Conservation (phyloP, 2,113 vertebrate species). For the Pandion haliaetus region DNA sequence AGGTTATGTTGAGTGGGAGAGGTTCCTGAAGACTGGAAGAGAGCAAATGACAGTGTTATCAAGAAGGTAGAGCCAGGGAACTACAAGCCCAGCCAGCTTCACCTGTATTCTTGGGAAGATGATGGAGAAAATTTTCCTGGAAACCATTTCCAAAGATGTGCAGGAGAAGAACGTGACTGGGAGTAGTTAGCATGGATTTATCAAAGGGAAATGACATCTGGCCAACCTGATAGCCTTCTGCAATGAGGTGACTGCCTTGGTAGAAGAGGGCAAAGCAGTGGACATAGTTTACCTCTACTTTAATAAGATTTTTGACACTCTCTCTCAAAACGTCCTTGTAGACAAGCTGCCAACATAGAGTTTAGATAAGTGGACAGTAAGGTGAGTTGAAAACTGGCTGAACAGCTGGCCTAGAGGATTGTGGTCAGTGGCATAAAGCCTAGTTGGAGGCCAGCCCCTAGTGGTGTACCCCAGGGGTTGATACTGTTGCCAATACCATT, state of each 20-base stretch:
- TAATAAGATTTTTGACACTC: neutral
- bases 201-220: neutral
- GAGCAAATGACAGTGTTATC: neutral
- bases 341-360: neutral
- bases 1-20: neutral
- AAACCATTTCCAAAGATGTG: neutral
- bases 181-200: neutral
- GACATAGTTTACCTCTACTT: neutral
- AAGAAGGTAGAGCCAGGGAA: neutral
- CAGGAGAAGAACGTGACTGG: neutral
- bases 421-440: neutral
- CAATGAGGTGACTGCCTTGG: neutral
- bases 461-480: neutral
- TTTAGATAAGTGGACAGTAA: neutral
- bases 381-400: neutral
- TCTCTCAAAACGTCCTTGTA: neutral
- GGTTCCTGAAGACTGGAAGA: neutral
- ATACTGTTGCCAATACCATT: neutral
- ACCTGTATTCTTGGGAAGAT: neutral
- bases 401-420: neutral
- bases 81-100: neutral
- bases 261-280: neutral
- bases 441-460: neutral
- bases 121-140: neutral
- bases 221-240: neutral